A percentile compares a stretch with the other conserved stretches of the same genome.
Evolutionary conservation across 2,888 invertebrate species (phyloP).

Genomic region (Bugula neritina): DNA sequence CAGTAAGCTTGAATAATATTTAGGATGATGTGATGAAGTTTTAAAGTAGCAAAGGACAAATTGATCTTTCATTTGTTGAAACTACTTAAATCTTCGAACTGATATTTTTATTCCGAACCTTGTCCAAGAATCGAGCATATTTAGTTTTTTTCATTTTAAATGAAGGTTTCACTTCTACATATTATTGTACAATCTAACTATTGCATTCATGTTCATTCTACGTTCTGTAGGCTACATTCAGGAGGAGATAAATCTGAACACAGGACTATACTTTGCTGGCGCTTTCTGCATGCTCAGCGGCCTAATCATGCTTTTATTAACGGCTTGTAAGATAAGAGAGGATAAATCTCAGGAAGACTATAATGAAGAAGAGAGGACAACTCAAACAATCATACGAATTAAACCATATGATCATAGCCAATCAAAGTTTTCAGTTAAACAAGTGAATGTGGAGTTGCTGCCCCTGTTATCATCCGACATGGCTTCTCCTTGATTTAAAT

Average conservation of each 20-base stretch:
- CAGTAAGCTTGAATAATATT: too few relatives aligned
- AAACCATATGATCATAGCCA: neutral
- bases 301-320: neutral
- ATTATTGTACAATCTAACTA: neutral
- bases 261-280: neutral
- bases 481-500: neutral
- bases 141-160: too few relatives aligned
- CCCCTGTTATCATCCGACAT: neutral
- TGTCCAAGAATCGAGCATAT: too few relatives aligned
- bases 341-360: neutral
- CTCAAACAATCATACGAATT: neutral
- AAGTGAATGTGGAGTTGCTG: neutral
- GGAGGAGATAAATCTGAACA: neutral
- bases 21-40: too few relatives aligned
- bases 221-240: neutral
- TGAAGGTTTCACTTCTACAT: too few relatives aligned
- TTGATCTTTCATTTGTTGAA: too few relatives aligned
- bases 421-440: neutral
- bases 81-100: too few relatives aligned
- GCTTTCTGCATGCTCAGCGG: neutral
- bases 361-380: neutral
- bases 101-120: too few relatives aligned
- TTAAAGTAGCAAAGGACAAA: too few relatives aligned
- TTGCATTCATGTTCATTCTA: too few relatives aligned
- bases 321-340: neutral